A percentile compares a stretch with the other conserved stretches of the same genome.
Evolutionary conservation across 2,888 invertebrate species (phyloP).

Genomic region (Agrotis puta): DNA sequence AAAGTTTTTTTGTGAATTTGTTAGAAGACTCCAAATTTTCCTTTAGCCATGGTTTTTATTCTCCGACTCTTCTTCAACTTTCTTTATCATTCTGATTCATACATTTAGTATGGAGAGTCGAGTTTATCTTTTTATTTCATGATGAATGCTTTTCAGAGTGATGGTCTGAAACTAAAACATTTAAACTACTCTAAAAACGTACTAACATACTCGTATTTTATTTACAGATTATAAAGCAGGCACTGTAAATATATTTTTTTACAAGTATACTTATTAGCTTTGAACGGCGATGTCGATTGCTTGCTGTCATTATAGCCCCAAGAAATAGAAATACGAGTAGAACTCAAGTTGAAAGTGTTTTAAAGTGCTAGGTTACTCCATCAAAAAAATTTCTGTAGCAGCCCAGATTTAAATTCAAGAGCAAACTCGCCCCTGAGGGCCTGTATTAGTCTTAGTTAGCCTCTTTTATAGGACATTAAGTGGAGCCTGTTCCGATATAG

Average conservation of each 20-base stretch:
- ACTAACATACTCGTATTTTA: too few species aligned
- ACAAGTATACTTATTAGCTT: not conserved
- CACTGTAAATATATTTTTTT: too few species aligned
- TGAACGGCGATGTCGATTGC: not conserved
- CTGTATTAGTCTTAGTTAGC: not conserved
- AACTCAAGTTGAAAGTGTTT: not conserved
- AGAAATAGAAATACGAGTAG: not conserved
- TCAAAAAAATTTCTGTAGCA: not conserved
- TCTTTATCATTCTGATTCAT: too few species aligned
- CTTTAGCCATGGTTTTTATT: too few species aligned
- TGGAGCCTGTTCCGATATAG: not conserved
- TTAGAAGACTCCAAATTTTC: not conserved
- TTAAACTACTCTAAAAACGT: too few species aligned
- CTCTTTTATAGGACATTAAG: not conserved
- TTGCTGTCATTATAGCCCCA: not conserved
- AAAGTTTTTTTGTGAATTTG: slow-evolving; percentile 42
- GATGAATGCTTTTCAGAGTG: too few species aligned
- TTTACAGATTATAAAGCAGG: too few species aligned
- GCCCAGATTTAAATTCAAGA: not conserved
- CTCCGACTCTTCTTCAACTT: too few species aligned
- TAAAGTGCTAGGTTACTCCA: not conserved
- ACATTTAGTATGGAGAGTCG: too few species aligned
- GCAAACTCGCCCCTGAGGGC: too few species aligned
- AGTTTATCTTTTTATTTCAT: too few species aligned
- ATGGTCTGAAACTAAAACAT: too few species aligned